Conservation (phyloP, 2,113 vertebrate genomes). For the Leucoraja erinaceus region DNA sequence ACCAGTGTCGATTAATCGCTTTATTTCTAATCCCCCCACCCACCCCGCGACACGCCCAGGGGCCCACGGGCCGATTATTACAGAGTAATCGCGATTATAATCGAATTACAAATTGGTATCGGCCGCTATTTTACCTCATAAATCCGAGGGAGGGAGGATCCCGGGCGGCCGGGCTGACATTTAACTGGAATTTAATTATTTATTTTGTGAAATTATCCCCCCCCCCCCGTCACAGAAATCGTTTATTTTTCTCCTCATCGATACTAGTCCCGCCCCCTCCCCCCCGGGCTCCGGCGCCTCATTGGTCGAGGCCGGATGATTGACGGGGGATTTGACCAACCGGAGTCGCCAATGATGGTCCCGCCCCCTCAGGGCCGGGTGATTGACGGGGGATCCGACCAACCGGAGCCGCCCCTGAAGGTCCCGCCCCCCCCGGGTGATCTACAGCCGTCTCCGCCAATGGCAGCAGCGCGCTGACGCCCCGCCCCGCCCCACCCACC, state of each 20-base stretch:
- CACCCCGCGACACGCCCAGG: neutral
- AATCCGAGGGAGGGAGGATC: neutral
- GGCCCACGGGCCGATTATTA: neutral
- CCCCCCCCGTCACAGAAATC: neutral
- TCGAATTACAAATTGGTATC: neutral
- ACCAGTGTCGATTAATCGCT: neutral
- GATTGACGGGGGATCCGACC: neutral
- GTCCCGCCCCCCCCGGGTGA: neutral
- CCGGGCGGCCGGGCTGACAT: neutral
- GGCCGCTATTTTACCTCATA: neutral
- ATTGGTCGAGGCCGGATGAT: neutral
- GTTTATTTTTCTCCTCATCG: neutral
- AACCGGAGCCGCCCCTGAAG: neutral
- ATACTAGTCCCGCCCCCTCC: neutral
- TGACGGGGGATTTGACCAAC: neutral
- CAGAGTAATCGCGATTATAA: neutral
- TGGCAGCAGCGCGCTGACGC: neutral
- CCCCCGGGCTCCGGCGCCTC: neutral
- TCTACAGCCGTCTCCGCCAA: constrained; percentile 1
- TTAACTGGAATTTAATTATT: neutral
- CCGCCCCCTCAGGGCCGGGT: neutral
- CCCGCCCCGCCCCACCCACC: fast-evolving
- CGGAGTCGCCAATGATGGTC: neutral
- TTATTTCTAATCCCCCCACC: neutral
- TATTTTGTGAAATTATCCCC: neutral